A percentile compares a stretch with the other conserved stretches of the same genome.
phyloP scores from a whole-genome alignment of 2,797 vertebrate genomes.

The Cyclopterus lumpus region DNA sequence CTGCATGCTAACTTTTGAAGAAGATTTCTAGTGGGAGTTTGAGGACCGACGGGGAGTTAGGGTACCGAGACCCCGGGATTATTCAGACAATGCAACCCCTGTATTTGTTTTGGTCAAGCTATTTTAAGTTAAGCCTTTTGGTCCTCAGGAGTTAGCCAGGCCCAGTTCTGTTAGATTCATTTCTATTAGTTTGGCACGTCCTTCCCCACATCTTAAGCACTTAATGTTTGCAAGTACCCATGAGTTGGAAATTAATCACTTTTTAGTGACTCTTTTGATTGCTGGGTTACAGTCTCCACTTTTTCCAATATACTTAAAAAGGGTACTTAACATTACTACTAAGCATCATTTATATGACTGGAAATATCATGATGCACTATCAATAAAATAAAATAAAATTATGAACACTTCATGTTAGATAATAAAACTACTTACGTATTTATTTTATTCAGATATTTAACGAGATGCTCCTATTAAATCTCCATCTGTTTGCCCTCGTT shows the following conservation, averaged over 20 bases:
- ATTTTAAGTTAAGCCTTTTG: not conserved
- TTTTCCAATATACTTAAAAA: not conserved
- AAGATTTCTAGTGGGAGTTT: not conserved
- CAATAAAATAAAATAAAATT: not conserved
- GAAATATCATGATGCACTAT: not conserved
- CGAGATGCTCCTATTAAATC: not conserved
- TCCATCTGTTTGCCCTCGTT: not conserved
- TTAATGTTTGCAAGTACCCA: not conserved
- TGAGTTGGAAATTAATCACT: not conserved
- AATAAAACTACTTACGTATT: no score
- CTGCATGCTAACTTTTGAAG: not conserved
- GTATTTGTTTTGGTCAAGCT: not conserved
- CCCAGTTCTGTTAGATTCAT: not conserved
- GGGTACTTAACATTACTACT: not conserved
- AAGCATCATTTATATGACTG: not conserved
- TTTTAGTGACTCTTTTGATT: not conserved
- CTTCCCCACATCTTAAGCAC: not conserved
- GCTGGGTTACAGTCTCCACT: not conserved
- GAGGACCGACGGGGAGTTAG: not conserved
- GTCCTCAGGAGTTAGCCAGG: not conserved
- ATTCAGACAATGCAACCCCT: not conserved
- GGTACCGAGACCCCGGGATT: not conserved
- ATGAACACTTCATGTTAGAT: not conserved
- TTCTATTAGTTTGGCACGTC: not conserved
- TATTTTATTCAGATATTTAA: not conserved